These are phyloP conservation scores for Scophthalmus maximus DNA, from an alignment of 2,113 vertebrate genomes.

Conservation along the genomic window DNA sequence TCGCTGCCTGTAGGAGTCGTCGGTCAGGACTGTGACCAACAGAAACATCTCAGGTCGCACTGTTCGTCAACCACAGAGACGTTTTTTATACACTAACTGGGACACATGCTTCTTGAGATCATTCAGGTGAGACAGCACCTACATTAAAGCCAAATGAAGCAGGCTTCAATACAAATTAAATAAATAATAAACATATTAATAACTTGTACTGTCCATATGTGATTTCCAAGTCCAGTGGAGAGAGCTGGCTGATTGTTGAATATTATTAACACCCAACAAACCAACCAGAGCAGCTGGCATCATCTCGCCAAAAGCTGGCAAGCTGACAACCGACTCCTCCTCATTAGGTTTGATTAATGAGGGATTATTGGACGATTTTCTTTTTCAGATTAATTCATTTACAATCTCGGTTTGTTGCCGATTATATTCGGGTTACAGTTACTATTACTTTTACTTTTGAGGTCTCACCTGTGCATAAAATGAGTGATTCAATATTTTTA, in stretches of 20 bases:
- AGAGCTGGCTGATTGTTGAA: neutral
- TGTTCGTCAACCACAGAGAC: neutral
- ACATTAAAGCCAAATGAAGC: too few relatives aligned
- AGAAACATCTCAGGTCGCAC: neutral
- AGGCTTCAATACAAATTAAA: too few relatives aligned
- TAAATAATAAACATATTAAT: neutral
- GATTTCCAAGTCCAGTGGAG: neutral
- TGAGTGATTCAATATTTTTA: neutral
- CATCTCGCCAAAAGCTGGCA: slow-evolving; percentile 6
- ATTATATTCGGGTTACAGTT: too few relatives aligned
- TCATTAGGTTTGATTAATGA: slow-evolving; percentile 22
- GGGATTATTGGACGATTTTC: neutral
- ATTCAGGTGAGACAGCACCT: neutral
- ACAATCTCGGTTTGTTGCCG: neutral
- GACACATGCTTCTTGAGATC: neutral
- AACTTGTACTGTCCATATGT: neutral
- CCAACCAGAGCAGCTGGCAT: slow-evolving; percentile 13
- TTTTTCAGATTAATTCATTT: neutral
- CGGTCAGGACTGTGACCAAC: slow-evolving; percentile 5
- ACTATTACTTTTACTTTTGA: neutral
- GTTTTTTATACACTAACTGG: neutral
- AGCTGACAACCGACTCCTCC: slow-evolving; percentile 16
- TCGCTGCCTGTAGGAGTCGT: slow-evolving; percentile 1
- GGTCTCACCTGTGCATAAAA: neutral
- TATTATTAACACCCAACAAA: neutral